These are phyloP conservation scores for Mesaphorura yosii DNA, from an alignment of 1,140 invertebrate genomes.

Conservation along the genomic window DNA sequence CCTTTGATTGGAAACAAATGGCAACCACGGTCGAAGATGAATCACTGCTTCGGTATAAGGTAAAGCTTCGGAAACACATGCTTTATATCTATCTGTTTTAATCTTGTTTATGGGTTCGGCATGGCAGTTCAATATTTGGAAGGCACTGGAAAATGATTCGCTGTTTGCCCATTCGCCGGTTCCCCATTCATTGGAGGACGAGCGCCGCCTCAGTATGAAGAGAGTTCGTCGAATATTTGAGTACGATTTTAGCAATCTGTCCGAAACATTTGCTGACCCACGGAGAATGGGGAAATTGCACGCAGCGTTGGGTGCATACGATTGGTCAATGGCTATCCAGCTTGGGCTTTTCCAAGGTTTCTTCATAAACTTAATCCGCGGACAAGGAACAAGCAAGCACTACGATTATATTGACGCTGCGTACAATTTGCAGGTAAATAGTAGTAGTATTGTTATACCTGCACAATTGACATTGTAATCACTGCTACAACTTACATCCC, in stretches of 20 bases:
- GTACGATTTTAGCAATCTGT: conserved; percentile 17
- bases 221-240: conserved; percentile 9
- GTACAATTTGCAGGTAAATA: conserved; percentile 43
- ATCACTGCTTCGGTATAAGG: conserved; percentile 31
- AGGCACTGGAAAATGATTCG: conserved; percentile 21
- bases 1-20: conserved; percentile 48
- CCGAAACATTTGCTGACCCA: conserved; percentile 10
- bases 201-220: conserved; percentile 8
- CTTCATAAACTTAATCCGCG: conserved; percentile 44
- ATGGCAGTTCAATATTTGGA: conserved; percentile 22
- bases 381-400: conserved; percentile 48
- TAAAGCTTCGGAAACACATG: conserved; percentile 8
- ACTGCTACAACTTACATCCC: not conserved
- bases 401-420: conserved; percentile 46
- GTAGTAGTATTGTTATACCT: not conserved
- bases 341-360: conserved; percentile 39
- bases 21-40: conserved; percentile 29
- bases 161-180: conserved; percentile 19
- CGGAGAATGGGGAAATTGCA: too few relatives aligned
- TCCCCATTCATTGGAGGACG: conserved; percentile 14
- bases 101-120: not conserved
- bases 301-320: conserved; percentile 51
- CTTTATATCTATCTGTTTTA: not conserved
- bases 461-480: conserved; percentile 4
- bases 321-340: conserved; percentile 45